Percentiles rank a stretch among this genome's conserved stretches.
These are phyloP conservation scores for Prionace glauca DNA, from an alignment of 2,797 vertebrate genomes.

Conservation along the genomic window DNA sequence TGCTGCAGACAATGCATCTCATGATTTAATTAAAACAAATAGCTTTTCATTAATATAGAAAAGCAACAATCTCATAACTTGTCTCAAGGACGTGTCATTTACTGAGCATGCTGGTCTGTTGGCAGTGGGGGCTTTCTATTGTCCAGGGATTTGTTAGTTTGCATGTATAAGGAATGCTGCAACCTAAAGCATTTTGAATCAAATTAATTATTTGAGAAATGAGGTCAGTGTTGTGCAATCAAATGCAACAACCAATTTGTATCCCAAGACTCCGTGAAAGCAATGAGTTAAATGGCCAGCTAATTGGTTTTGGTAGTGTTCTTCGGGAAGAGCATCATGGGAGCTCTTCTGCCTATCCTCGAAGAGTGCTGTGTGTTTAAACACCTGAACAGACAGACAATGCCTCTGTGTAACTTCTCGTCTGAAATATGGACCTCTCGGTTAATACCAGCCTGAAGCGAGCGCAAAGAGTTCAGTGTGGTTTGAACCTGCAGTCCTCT, in stretches of 20 bases:
- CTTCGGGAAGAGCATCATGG: neutral
- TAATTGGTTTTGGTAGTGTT: neutral
- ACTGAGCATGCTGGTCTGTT: neutral
- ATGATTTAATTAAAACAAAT: neutral
- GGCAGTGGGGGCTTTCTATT: no score
- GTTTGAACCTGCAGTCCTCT: neutral
- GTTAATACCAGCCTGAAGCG: no score
- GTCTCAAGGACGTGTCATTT: neutral
- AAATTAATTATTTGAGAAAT: neutral
- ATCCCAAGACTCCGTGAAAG: neutral
- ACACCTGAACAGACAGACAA: neutral
- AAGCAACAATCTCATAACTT: neutral
- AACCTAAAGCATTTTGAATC: slow-evolving; percentile 41
- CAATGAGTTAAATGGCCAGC: neutral
- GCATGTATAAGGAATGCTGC: neutral
- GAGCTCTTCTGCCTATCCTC: neutral
- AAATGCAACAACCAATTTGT: neutral
- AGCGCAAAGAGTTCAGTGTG: neutral
- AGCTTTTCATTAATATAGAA: neutral
- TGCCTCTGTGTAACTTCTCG: neutral
- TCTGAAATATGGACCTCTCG: neutral
- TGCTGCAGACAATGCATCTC: neutral
- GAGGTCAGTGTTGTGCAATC: neutral
- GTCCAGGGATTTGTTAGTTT: neutral
- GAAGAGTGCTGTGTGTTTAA: neutral